Evolutionary conservation across 2,888 invertebrate genomes (phyloP).

Genomic region (Andrena minutula): DNA sequence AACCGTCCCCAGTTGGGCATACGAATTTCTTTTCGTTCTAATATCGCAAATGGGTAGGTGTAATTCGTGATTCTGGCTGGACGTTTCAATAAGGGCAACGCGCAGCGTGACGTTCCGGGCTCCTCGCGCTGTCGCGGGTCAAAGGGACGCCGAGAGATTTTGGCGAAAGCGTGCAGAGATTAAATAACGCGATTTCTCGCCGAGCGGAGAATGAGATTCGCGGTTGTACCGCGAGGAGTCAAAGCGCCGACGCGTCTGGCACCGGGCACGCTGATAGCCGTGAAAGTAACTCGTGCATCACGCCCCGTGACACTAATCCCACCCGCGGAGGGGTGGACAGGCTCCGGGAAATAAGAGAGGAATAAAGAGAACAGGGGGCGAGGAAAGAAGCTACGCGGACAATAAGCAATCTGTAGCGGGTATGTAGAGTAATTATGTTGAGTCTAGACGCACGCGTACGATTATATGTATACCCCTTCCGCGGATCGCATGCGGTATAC

Average conservation of each 20-base stretch:
- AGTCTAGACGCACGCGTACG: conserved; percentile 68
- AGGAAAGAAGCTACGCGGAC: conserved; percentile 47
- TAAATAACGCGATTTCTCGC: conserved; percentile 39
- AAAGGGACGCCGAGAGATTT: neutral
- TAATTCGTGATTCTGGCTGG: too few species aligned
- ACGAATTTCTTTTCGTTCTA: neutral
- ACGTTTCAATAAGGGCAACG: neutral
- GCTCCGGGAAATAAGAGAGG: neutral
- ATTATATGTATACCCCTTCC: conserved; percentile 44
- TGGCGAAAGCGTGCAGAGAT: neutral
- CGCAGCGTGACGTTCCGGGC: neutral
- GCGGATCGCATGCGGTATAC: conserved; percentile 64
- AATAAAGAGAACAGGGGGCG: neutral
- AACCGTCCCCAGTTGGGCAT: too few species aligned
- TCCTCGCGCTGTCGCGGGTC: neutral
- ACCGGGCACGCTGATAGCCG: conserved; percentile 60
- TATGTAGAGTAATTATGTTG: conserved; percentile 66
- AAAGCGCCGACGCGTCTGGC: conserved; percentile 39
- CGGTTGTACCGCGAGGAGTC: conserved; percentile 22
- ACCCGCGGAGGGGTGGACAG: conserved; percentile 5
- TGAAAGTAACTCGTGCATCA: conserved; percentile 67
- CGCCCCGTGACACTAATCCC: conserved; percentile 63
- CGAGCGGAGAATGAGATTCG: conserved; percentile 19
- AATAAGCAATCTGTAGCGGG: conserved; percentile 69
- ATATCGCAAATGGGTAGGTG: too few species aligned